Percentiles rank a stretch among this genome's conserved stretches.
Conservation (phyloP, 2,888 invertebrate species). For the Deilephila porcellus region DNA sequence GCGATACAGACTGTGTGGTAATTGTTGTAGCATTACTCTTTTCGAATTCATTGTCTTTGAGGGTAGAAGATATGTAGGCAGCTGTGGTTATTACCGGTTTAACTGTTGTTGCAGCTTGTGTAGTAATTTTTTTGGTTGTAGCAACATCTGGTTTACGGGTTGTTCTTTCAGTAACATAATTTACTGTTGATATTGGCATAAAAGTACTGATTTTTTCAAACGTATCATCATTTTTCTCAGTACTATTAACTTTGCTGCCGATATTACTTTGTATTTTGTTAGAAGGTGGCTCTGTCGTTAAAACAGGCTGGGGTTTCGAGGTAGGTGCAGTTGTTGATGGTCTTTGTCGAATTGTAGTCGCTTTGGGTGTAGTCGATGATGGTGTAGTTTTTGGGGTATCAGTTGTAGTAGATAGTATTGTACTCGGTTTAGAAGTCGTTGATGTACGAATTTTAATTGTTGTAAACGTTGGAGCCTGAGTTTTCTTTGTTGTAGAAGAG, state of each 20-base stretch:
- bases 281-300: constrained; percentile 9
- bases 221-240: constrained; percentile 53
- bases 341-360: constrained; percentile 37
- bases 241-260: constrained; percentile 46
- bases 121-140: constrained; percentile 41
- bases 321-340: constrained; percentile 34
- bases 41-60: constrained; percentile 53
- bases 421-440: constrained; percentile 38
- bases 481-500: constrained; percentile 31
- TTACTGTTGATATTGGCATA: constrained; percentile 64
- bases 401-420: constrained; percentile 35
- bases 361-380: constrained; percentile 42
- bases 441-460: constrained; percentile 40
- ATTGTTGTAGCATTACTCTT: constrained; percentile 70
- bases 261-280: constrained; percentile 42
- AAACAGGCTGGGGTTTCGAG: constrained; percentile 33
- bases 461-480: constrained; percentile 31
- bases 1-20: constrained; percentile 77
- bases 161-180: constrained; percentile 60
- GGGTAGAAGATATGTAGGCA: constrained; percentile 42
- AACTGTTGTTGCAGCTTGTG: constrained; percentile 36
- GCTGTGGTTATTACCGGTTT: constrained; percentile 45
- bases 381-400: constrained; percentile 36
- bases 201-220: constrained; percentile 69
- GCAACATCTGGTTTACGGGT: constrained; percentile 53